Percentiles rank a stretch among this genome's conserved stretches.
Conservation (phyloP, 64 coral and sea anemone genomes). For the Porites lutea region DNA sequence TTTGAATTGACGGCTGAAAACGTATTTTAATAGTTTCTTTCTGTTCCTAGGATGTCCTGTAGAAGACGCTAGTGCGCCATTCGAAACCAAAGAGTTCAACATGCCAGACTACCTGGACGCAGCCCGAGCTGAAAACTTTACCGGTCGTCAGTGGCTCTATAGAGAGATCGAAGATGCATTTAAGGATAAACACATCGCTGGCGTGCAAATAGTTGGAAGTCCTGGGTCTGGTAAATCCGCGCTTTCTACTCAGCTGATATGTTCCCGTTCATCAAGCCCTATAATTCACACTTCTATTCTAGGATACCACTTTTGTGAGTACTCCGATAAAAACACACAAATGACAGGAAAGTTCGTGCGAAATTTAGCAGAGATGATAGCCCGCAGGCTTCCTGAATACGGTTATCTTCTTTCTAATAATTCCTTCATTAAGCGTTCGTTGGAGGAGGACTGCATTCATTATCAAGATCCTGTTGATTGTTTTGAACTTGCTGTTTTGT, state of each 20-base stretch:
- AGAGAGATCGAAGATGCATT: constrained; percentile 26
- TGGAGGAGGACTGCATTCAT: not conserved
- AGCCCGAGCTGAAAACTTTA: constrained; percentile 37
- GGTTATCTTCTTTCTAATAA: not conserved
- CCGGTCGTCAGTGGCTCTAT: constrained; percentile 69
- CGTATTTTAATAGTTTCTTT: no score
- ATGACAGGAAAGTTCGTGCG: constrained; percentile 54
- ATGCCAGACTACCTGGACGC: constrained; percentile 51
- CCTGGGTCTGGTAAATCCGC: constrained; percentile 74
- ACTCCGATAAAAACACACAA: constrained; percentile 63
- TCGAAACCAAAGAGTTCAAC: constrained; percentile 48
- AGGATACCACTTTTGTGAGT: constrained; percentile 67
- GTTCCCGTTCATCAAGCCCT: constrained; percentile 50
- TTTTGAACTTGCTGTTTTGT: constrained; percentile 31
- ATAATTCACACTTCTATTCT: constrained; percentile 56
- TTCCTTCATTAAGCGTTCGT: no score
- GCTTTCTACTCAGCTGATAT: constrained; percentile 51
- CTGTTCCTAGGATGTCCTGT: no score
- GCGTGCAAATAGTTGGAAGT: constrained; percentile 30
- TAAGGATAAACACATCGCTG: not conserved
- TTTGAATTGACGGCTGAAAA: no score
- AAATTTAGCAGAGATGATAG: constrained; percentile 47
- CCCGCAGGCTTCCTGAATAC: constrained; percentile 27
- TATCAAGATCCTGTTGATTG: constrained; percentile 17
- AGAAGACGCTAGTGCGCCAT: no score